These are phyloP conservation scores for Matsumyia berberina DNA, from an alignment of 2,888 invertebrate species.

Conservation along the genomic window DNA sequence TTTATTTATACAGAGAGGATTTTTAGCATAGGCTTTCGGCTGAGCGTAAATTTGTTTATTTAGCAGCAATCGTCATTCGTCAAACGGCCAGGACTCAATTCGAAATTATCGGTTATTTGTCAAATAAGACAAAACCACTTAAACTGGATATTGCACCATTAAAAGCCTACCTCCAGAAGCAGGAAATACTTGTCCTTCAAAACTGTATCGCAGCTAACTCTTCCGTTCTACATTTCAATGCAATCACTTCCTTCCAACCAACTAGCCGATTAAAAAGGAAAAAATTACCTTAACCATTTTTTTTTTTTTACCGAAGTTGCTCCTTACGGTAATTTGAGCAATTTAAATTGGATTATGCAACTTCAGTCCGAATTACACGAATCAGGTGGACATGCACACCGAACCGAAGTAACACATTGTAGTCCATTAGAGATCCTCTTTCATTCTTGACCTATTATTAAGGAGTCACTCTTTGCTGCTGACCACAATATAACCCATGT, in stretches of 20 bases:
- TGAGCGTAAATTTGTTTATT: conserved; percentile 2
- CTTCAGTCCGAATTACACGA: conserved; percentile 34
- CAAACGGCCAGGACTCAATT: too few species aligned
- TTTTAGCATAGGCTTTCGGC: too few species aligned
- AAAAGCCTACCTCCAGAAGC: background rate
- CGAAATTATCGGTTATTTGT: background rate
- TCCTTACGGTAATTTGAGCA: conserved; percentile 32
- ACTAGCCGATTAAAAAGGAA: too few species aligned
- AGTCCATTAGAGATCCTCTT: conserved; percentile 51
- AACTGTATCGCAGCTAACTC: conserved; percentile 11
- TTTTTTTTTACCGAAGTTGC: too few species aligned
- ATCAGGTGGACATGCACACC: conserved; percentile 39
- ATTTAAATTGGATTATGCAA: conserved; percentile 59
- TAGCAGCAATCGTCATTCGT: background rate
- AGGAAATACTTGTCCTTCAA: background rate
- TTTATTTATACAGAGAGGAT: too few species aligned
- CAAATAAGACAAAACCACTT: conserved; percentile 16
- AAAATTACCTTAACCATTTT: too few species aligned
- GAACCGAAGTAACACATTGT: conserved; percentile 32
- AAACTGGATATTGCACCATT: background rate
- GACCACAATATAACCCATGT: conserved; percentile 49
- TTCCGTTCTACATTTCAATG: background rate
- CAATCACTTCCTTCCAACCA: background rate
- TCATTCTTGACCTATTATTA: conserved; percentile 59
- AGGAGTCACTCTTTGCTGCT: conserved; percentile 35